phyloP scores from a whole-genome alignment of 2,797 vertebrate species.

The Sebastes paucispinis region DNA sequence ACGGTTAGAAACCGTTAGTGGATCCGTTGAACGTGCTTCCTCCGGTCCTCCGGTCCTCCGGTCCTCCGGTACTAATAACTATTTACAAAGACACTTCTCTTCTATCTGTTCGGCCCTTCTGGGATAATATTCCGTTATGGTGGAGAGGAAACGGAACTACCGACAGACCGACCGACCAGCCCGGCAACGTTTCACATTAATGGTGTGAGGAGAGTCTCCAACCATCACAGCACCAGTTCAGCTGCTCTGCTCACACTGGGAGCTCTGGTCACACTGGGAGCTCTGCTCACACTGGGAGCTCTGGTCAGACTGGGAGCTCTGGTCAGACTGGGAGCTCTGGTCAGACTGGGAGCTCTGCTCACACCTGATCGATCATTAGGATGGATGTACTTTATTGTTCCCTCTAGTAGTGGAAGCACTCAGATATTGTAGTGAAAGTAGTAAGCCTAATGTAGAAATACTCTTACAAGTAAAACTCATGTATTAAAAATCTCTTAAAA shows the following conservation, averaged over 20 bases:
- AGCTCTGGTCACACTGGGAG: too few species aligned
- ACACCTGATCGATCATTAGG: neutral
- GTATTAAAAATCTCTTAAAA: too few species aligned
- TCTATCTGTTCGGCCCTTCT: conserved; percentile 59
- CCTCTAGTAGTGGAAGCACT: too few species aligned
- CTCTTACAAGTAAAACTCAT: too few species aligned
- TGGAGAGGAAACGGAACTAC: conserved; percentile 82
- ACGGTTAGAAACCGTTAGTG: conserved; percentile 12
- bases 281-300: neutral
- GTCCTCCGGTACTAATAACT: conserved; percentile 33
- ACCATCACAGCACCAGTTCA: too few species aligned
- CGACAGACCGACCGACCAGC: conserved; percentile 62
- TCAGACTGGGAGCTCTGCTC: too few species aligned
- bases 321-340: neutral
- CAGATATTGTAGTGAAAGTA: too few species aligned
- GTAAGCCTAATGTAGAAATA: too few species aligned
- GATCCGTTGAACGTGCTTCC: conserved; percentile 37
- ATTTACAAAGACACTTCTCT: conserved; percentile 74
- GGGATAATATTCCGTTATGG: conserved; percentile 73
- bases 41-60: neutral
- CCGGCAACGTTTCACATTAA: conserved; percentile 51
- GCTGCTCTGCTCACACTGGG: neutral
- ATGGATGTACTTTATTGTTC: too few species aligned
- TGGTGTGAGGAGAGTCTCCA: conserved; percentile 10
- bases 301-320: too few species aligned